Base-by-base conservation (phyloP, 30 jellyfish, hydroid and myxozoan genomes). In the Turritopsis dohrnii region DNA sequence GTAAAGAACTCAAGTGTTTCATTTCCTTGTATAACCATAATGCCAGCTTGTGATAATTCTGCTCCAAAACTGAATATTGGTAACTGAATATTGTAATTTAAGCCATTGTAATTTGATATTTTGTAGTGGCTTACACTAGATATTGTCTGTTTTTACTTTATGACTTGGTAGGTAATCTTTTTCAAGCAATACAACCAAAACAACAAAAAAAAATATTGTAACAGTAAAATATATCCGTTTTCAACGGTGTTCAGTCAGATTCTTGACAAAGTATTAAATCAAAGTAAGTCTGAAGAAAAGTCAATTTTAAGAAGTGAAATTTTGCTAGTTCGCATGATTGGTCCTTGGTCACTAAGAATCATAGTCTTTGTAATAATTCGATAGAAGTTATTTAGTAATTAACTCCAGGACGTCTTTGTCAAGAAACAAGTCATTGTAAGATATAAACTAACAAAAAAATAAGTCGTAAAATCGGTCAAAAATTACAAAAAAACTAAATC, bases 401-500 rank as follows among this genome's bases (percentile, higher is more conserved):
- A 41, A 41, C 60, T 41, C 60, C 60, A 41, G 60, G 13, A 41
- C 60, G 5, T 41, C 60, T 41, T 69, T 69, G 77, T 69, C 29
- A n/a, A 27, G 0, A 69, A 27, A 16, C 30, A 69, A 1, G 28
- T 69, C 28, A 69, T 69, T 69, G 28, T n/a, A 69, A 27, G 30
- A 69, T n/a, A 27, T 69, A 69, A 69, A 69, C 30, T 69, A 69
- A 69, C 77, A 69, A 69, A 41, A 41, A 41, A 69, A 69, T 69
- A 69, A n/a, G 77, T 69, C 77, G 30, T 69, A 69, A 69, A 69
- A 69, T 69, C 77, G 31, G 77, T 69, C 77, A 69, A 69, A 69
- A 69, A 69, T 69, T 69, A 60, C 52, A 66, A 82, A 82, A 82
- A 82, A 82, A 66, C 86, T 82, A 82, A 82, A 82, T 71, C 89